Base-by-base conservation (phyloP, 2,888 invertebrate genomes). In the Bombyx huttoni region DNA sequence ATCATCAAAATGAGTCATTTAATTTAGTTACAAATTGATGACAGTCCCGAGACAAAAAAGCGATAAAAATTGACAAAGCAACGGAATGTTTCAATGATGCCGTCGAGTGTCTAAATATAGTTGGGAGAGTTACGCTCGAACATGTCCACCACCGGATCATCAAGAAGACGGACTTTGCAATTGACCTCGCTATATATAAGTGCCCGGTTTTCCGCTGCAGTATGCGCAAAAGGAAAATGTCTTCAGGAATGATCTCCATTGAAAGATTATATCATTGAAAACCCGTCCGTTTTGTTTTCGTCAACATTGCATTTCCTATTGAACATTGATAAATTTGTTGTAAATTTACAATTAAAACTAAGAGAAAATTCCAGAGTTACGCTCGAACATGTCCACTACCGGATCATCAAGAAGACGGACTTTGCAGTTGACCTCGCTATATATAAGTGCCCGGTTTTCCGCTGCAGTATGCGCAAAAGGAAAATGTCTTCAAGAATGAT, bases 101-200 rank as follows among this genome's bases (percentile, higher is more conserved):
- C 75, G 78, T 83, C 78, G 76, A 64, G 61, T 47, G 52, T 71
- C 82, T 82, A 84, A 79, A 85, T 78, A 82, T 85, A 84, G 76
- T 72, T 70, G 67, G 73, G 73, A 73, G 75, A 63, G 67, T 71
- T 67, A 67, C 67, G 64, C 62, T 70, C 65, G 69, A 70, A 69
- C 69, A 68, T 67, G 71, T 68, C 67, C 73, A 74, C 78, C 70
- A 73, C 75, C 75, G 78, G 81, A 78, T 78, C 75, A 78, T 70
- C 70, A 77, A 67, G 68, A 71, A 66, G 63, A 69, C 72, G 73
- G 69, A 71, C 68, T 59, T 54, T 61, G 61, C 73, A 76, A 72
- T 73, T 73, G 69, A 61, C 56, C 63, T 67, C 66, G 68, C 67
- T 61, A 65, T 67, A 66, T 63, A 62, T 63, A 60, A 67, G 63